phyloP scores from a whole-genome alignment of 2,888 invertebrate genomes.

The Brachypalpus laphriformis region DNA sequence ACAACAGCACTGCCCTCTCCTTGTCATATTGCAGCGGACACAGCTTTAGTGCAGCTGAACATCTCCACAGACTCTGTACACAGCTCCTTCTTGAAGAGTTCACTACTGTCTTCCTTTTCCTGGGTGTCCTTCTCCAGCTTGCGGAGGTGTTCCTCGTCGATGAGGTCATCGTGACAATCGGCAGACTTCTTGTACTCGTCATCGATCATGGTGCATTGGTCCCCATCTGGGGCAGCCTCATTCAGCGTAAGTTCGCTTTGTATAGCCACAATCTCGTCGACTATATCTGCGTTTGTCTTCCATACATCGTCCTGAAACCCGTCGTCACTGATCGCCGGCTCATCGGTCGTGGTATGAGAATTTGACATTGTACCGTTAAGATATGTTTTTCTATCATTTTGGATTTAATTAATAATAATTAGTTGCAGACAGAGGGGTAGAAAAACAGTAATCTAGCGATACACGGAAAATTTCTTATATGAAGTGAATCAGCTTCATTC shows the following conservation, averaged over 20 bases:
- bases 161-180: conserved; percentile 79
- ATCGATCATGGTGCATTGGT: conserved; percentile 50
- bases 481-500: conserved; percentile 34
- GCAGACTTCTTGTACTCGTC: conserved; percentile 62
- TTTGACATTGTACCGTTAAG: conserved; percentile 37
- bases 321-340: conserved; percentile 77
- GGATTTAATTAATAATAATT: conserved; percentile 10
- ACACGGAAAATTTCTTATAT: conserved; percentile 7
- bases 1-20: conserved; percentile 89
- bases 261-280: conserved; percentile 79
- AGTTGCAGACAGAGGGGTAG: not conserved
- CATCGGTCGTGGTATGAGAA: conserved; percentile 30
- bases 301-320: conserved; percentile 80
- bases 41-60: conserved; percentile 89
- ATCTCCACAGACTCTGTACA: conserved; percentile 87
- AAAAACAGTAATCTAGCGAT: not conserved
- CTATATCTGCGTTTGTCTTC: conserved; percentile 72
- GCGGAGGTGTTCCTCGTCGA: conserved; percentile 85
- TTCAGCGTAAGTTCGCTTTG: conserved; percentile 77
- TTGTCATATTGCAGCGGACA: conserved; percentile 89
- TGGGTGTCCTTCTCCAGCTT: conserved; percentile 86
- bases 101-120: conserved; percentile 91
- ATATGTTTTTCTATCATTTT: conserved; percentile 8
- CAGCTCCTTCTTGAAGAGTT: conserved; percentile 87
- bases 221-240: conserved; percentile 39